A percentile compares a stretch with the other conserved stretches of the same genome.
These are phyloP conservation scores for Pangasius djambal DNA, from an alignment of 2,797 vertebrate species.

Conservation along the genomic window DNA sequence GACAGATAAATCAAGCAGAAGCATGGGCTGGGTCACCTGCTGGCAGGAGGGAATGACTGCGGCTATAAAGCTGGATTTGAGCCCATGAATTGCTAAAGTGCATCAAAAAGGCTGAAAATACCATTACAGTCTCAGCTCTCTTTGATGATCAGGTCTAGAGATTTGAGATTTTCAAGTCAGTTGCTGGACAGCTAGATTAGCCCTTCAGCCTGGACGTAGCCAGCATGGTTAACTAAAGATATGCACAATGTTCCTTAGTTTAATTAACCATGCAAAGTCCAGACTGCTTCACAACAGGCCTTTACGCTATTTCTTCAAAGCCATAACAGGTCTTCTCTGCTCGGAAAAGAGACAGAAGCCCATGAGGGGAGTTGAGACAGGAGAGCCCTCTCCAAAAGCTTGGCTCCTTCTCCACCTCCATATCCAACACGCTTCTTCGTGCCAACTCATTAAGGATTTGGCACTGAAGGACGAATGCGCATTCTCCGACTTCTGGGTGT, in stretches of 20 bases:
- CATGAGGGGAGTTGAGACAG: constrained; percentile 17
- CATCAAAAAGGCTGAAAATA: constrained; percentile 2
- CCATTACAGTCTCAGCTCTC: not conserved
- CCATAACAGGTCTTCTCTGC: not conserved
- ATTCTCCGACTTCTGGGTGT: constrained; percentile 33
- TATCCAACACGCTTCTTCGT: not conserved
- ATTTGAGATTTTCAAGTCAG: not conserved
- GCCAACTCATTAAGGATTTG: constrained; percentile 53
- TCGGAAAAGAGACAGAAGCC: constrained; percentile 41
- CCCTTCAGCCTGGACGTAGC: constrained; percentile 1
- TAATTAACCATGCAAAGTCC: constrained; percentile 49
- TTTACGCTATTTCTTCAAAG: not conserved
- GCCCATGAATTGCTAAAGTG: not conserved
- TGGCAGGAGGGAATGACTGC: not conserved
- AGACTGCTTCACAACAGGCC: constrained; percentile 37
- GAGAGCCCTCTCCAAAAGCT: constrained; percentile 20
- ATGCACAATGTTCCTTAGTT: constrained; percentile 34
- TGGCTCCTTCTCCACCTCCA: constrained; percentile 2
- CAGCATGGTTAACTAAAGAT: constrained; percentile 10
- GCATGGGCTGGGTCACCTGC: not conserved
- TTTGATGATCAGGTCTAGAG: not conserved
- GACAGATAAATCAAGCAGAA: constrained; percentile 11
- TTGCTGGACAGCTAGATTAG: not conserved
- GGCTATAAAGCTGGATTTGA: constrained; percentile 12
- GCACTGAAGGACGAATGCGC: constrained; percentile 23